Evolutionary conservation across 2,888 invertebrate genomes (phyloP).

Genomic region (Noctua pronuba): DNA sequence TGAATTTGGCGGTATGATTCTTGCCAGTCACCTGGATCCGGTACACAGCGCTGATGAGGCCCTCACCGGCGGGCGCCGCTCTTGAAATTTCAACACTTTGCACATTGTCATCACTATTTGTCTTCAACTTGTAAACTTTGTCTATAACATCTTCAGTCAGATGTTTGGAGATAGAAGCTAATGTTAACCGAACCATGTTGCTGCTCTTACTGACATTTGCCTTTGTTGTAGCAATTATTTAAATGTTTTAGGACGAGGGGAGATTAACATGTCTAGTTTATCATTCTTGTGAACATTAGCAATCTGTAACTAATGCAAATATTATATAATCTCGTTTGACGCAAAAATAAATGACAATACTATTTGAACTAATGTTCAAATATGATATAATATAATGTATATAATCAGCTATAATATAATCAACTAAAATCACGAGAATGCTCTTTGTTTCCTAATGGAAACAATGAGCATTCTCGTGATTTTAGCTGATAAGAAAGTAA

Average conservation of each 20-base stretch:
- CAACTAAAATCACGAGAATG: too few species aligned
- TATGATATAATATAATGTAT: too few species aligned
- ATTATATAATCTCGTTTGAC: slow-evolving; percentile 19
- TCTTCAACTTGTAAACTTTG: slow-evolving; percentile 73
- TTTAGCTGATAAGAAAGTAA: slow-evolving; percentile 29
- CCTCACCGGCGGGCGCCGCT: slow-evolving; percentile 77
- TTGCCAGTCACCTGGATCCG: slow-evolving; percentile 71
- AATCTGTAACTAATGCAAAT: slow-evolving; percentile 39
- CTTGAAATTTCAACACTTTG: slow-evolving; percentile 68
- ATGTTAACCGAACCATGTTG: slow-evolving; percentile 71
- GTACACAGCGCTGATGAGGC: slow-evolving; percentile 77
- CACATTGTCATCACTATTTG: slow-evolving; percentile 71
- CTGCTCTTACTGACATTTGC: slow-evolving; percentile 28
- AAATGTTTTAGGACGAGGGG: slow-evolving; percentile 43
- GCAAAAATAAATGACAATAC: slow-evolving; percentile 49
- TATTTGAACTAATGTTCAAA: too few species aligned
- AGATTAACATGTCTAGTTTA: slow-evolving; percentile 58
- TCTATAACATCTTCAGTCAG: slow-evolving; percentile 74
- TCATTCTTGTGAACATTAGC: slow-evolving; percentile 45
- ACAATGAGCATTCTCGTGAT: slow-evolving; percentile 34
- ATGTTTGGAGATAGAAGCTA: slow-evolving; percentile 72
- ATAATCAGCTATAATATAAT: too few species aligned
- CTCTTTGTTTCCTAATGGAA: too few species aligned
- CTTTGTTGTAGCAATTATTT: slow-evolving; percentile 48
- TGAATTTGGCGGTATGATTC: slow-evolving; percentile 66